Base-by-base conservation (phyloP, 1,140 invertebrate species). In the Nasonia giraulti region DNA sequence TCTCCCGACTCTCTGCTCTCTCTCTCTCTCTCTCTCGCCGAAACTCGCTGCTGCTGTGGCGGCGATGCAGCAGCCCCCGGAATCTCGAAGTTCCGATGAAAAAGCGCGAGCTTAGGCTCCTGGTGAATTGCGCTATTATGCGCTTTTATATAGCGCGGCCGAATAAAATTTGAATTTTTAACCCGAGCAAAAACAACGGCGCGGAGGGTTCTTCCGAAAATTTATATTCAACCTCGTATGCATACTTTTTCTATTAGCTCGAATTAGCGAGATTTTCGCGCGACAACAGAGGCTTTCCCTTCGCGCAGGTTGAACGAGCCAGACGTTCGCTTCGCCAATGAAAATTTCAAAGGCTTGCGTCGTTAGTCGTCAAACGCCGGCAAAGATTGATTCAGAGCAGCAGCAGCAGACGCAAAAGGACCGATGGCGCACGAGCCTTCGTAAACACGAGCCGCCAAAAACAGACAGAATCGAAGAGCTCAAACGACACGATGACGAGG, bases 71-170 rank as follows among this genome's bases (percentile, higher is more conserved):
- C 27, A 20, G n/a, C 11, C 73, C 20, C 12, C 23, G 82, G 82
- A 83, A 83, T 83, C 75, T 83, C 66, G 78, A 83, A 79, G 82
- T 83, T 83, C 47, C 62, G 75, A 78, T 83, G 75, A 83, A 83
- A 83, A 83, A 83, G 82, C 82, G 73, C 75, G 40, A 83, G 40
- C 76, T 83, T 79, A 79, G 37, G 82, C 44, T 17, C 73, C 44
- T 83, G 82, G 79, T 83, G 82, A 83, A 83, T 83, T 83, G 82
- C 75, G 37, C 82, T 79, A 83, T 83, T 77, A 83, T 83, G 74
- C 82, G 62, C 47, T 76, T 44, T 83, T 83, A 83, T 77, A 69
- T 83, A 69, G 55, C 47, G 50, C 71, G 71, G 6, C 27, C 47
- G 82, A 79, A 83, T 79, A 27, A 83, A 83, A 83, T 83, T 79